A percentile compares a stretch with the other conserved stretches of the same genome.
These are phyloP conservation scores for Lasioglossum vierecki DNA, from an alignment of 2,888 invertebrate species.

Conservation along the genomic window DNA sequence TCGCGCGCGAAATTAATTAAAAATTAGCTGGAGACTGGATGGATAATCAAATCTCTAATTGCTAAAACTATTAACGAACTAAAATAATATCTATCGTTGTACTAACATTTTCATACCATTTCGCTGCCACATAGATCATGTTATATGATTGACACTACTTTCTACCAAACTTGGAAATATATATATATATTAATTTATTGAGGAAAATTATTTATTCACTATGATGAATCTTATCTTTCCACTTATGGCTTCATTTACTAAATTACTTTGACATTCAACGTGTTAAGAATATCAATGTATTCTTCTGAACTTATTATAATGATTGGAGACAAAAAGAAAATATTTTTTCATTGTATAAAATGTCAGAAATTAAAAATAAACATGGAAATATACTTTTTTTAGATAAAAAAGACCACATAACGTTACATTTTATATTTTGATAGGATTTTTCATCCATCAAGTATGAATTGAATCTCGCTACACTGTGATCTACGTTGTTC, in stretches of 20 bases:
- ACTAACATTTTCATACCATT: not conserved
- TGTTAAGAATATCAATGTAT: no score
- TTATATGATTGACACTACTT: not conserved
- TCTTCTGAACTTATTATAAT: no score
- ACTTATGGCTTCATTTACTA: not conserved
- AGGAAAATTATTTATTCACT: not conserved
- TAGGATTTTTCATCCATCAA: no score
- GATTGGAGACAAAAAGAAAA: not conserved
- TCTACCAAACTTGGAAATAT: no score
- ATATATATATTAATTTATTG: not conserved
- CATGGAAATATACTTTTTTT: not conserved
- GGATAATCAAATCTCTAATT: not conserved
- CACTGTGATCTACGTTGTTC: no score
- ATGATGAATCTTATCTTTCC: not conserved
- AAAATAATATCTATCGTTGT: not conserved
- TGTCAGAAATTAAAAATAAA: not conserved
- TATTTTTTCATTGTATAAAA: not conserved
- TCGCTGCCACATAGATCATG: not conserved
- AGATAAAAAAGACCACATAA: not conserved
- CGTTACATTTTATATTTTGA: not conserved
- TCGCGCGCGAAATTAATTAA: not conserved
- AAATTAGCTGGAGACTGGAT: not conserved
- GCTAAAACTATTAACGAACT: not conserved
- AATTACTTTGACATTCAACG: not conserved
- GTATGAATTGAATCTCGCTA: no score